Percentiles rank a stretch among this genome's conserved stretches.
Evolutionary conservation across 2,113 vertebrate genomes (phyloP).

Genomic region (Parotia lawesii): DNA sequence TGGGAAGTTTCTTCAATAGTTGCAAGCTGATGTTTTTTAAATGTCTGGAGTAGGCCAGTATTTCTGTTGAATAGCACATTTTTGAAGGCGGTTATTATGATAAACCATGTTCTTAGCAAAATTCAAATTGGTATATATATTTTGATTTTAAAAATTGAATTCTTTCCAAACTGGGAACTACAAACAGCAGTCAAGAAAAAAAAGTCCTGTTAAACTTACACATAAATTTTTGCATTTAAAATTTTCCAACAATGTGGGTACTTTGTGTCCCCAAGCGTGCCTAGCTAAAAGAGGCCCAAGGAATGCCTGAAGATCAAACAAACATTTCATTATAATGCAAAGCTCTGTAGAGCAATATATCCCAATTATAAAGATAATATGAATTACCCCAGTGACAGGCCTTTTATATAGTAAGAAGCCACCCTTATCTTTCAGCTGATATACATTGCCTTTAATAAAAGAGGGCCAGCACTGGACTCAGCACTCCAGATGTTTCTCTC

Average conservation of each 20-base stretch:
- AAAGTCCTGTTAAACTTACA: background rate
- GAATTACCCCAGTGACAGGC: background rate
- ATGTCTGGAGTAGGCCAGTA: background rate
- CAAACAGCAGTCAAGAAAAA: background rate
- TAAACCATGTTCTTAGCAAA: constrained; percentile 32
- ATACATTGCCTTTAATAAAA: background rate
- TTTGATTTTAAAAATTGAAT: background rate
- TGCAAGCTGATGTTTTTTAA: constrained; percentile 37
- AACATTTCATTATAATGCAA: background rate
- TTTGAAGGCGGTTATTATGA: constrained; percentile 42
- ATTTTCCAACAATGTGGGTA: background rate
- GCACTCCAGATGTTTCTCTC: background rate
- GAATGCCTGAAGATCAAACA: background rate
- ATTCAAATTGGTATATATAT: constrained; percentile 10
- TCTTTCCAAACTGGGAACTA: background rate
- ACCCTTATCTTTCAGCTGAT: background rate
- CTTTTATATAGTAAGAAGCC: background rate
- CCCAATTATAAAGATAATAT: background rate
- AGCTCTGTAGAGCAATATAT: background rate
- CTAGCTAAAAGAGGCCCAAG: background rate
- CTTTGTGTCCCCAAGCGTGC: background rate
- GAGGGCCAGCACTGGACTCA: background rate
- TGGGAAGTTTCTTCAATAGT: constrained; percentile 33
- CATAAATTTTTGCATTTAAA: background rate
- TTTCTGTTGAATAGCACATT: constrained; percentile 47